Conservation (phyloP, 2,797 vertebrate genomes). For the Sebastes cheni region DNA sequence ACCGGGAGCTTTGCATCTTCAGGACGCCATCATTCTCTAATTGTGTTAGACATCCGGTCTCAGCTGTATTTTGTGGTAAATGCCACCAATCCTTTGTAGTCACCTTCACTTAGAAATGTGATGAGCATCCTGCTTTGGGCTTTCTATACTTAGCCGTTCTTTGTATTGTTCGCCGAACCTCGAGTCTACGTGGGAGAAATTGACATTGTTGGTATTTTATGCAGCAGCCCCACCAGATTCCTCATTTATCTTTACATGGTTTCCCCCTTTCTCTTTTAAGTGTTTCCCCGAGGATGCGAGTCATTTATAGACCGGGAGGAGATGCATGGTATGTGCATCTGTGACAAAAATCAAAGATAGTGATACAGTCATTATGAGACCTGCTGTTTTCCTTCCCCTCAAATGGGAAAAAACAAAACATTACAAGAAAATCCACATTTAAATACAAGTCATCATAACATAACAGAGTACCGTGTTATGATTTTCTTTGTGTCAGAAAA, state of each 20-base stretch:
- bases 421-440: conserved; percentile 26
- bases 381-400: conserved; percentile 32
- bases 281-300: conserved; percentile 39
- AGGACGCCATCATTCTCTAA: background rate
- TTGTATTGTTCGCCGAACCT: background rate
- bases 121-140: background rate
- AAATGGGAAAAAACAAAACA: conserved; percentile 49
- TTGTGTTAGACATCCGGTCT: background rate
- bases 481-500: background rate
- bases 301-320: conserved; percentile 47
- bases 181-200: conserved; percentile 4
- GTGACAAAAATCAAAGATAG: conserved; percentile 60
- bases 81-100: background rate
- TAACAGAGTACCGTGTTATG: background rate
- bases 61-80: background rate
- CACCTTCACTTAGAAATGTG: background rate
- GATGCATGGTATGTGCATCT: conserved; percentile 33
- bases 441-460: conserved; percentile 18
- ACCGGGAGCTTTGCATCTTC: background rate
- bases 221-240: conserved; percentile 13
- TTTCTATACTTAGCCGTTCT: background rate
- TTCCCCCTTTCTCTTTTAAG: conserved; percentile 46
- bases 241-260: conserved; percentile 33
- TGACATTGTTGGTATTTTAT: conserved; percentile 22
- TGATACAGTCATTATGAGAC: conserved; percentile 52